These are phyloP conservation scores for Prinia subflava DNA, from an alignment of 2,113 vertebrate species.

Conservation along the genomic window DNA sequence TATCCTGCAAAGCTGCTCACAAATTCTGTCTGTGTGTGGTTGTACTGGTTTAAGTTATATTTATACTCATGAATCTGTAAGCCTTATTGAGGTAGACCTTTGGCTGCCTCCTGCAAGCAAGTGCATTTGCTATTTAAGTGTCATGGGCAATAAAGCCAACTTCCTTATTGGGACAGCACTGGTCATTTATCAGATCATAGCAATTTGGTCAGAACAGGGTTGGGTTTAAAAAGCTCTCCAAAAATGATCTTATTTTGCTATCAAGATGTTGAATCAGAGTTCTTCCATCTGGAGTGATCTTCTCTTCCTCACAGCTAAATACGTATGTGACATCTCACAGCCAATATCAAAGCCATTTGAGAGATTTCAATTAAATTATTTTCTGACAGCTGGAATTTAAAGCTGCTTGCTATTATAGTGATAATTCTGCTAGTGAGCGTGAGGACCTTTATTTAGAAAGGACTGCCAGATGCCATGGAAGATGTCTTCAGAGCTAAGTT, in stretches of 20 bases:
- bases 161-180: background rate
- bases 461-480: background rate
- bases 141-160: background rate
- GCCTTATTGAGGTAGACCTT: background rate
- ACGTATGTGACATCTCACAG: background rate
- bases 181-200: background rate
- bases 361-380: background rate
- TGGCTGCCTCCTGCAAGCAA: conserved; percentile 15
- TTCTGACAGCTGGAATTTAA: background rate
- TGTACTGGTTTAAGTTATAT: background rate
- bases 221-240: background rate
- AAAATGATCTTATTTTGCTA: background rate
- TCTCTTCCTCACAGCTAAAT: background rate
- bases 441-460: background rate
- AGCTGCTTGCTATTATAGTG: background rate
- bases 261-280: background rate
- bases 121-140: background rate
- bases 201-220: background rate
- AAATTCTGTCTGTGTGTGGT: background rate
- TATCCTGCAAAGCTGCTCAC: background rate
- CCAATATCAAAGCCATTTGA: background rate
- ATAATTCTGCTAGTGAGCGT: background rate
- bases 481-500: background rate
- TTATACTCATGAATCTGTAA: background rate
- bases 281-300: background rate